These are phyloP conservation scores for Thereuonema tuberculata DNA, from an alignment of 1,140 invertebrate species.

Conservation along the genomic window DNA sequence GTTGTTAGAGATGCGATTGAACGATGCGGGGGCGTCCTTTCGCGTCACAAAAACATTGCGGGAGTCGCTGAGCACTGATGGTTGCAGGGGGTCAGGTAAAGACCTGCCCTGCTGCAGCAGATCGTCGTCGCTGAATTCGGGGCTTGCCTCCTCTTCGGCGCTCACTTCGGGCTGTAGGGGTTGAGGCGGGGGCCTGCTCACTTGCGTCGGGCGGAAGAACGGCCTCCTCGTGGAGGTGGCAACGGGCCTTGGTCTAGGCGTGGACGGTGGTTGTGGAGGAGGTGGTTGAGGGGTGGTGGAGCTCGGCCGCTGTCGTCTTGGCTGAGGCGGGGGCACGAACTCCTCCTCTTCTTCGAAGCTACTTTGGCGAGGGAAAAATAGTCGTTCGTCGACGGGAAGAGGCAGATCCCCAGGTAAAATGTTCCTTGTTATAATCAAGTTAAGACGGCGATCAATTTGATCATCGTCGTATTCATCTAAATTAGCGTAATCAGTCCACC, in stretches of 20 bases:
- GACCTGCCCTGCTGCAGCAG: background rate
- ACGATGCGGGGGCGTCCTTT: background rate
- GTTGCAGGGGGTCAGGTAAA: background rate
- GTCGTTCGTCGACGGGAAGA: background rate
- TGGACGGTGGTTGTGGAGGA: background rate
- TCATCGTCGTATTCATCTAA: slow-evolving; percentile 4
- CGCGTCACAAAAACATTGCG: background rate
- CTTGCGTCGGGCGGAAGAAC: background rate
- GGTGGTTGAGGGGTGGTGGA: background rate
- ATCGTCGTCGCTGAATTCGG: background rate
- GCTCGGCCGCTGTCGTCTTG: background rate
- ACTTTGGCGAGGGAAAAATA: background rate
- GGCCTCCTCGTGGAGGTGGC: background rate
- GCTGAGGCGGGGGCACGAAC: background rate
- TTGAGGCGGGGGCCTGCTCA: background rate
- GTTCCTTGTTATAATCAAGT: slow-evolving; percentile 4
- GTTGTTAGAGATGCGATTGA: background rate
- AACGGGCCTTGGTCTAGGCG: background rate
- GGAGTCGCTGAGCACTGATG: background rate
- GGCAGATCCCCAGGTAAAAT: background rate
- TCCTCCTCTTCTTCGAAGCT: background rate
- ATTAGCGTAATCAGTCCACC: slow-evolving; percentile 1
- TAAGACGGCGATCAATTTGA: background rate
- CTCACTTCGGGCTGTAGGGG: background rate
- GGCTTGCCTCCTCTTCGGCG: background rate